Evolutionary conservation across 2,797 vertebrate genomes (phyloP), one percentile per base, ranked within the genome.

Genomic region (Glyptemys insculpta): DNA sequence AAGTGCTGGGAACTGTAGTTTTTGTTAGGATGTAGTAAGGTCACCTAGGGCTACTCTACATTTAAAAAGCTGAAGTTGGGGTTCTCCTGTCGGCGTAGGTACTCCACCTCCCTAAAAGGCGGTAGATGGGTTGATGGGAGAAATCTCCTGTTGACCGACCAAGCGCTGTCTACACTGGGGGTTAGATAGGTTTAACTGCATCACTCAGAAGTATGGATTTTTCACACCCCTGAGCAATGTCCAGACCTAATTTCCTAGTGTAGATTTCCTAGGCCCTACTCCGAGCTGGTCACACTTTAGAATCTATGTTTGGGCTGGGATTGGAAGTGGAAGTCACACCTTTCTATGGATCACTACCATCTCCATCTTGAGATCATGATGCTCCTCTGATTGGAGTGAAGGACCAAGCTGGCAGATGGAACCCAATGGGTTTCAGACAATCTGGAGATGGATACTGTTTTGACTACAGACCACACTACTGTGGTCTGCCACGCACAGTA

Each of bases 391-490:
- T 53, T 90, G 1, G 3, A 0, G 0, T 1, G 2, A 95, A 92
- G 65, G 81, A 93, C 81, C 81, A 90, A 65, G 85, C 96, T 80
- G 87, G 85, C 82, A 96, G 93, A 94, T 88, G 82, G 83, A 96
- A 95, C 93, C 95, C 78, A 47, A 81, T 80, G 53, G 72, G 72
- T 82, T 96, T 95, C 90, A 92, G 78, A 95, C 90, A 94, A 92
- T 90, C 93, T 37, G 91, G 84, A 91, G 91, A 96, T 74, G 88
- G 92, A 81, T 82, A 86, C 47, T 83, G 94, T 44, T 97, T 94
- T 90, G 92, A 95, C 72, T 95, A 96, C 80, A 88, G 85, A 96
- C 94, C 78, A 94, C 83, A 74, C 79, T 94, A 92, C 44, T 90
- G 94, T 65, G 86, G 91, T 34, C 59, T 62, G 29, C 12, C 31